These are phyloP conservation scores for Ochlodes sylvanus DNA, from an alignment of 2,888 invertebrate species.

Conservation along the genomic window DNA sequence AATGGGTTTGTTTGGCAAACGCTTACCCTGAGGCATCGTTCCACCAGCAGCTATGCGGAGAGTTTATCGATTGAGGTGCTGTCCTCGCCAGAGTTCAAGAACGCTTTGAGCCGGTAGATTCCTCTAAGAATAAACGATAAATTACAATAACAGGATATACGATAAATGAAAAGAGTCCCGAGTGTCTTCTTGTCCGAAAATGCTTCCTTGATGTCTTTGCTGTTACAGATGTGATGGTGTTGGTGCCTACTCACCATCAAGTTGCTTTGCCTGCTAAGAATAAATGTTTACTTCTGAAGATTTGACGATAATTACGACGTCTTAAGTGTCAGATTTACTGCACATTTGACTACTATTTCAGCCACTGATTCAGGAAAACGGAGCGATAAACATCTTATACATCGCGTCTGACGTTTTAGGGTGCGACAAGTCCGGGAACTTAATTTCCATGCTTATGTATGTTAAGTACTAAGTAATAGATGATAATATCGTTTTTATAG, in stretches of 20 bases:
- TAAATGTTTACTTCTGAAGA: no score
- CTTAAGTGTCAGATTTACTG: no score
- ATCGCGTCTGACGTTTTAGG: neutral
- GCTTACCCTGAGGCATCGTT: neutral
- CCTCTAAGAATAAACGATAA: neutral
- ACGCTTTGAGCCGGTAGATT: neutral
- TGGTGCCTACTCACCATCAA: no score
- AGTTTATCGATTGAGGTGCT: neutral
- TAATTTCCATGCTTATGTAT: slow-evolving; percentile 14
- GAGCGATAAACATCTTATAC: neutral
- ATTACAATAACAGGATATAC: no score
- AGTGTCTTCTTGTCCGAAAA: no score
- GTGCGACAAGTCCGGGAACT: neutral
- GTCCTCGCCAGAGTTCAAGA: neutral
- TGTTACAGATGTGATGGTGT: no score
- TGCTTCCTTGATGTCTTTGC: no score
- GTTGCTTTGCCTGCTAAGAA: no score
- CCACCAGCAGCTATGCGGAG: slow-evolving; percentile 4
- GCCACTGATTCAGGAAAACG: neutral
- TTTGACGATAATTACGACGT: no score
- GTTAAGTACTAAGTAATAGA: slow-evolving; percentile 16
- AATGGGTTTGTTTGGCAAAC: slow-evolving; percentile 31
- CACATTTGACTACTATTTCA: neutral
- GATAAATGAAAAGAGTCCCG: no score
- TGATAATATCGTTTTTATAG: slow-evolving; percentile 17